Evolutionary conservation across 2,888 invertebrate genomes (phyloP).

Genomic region (Phyto melanocephala): DNA sequence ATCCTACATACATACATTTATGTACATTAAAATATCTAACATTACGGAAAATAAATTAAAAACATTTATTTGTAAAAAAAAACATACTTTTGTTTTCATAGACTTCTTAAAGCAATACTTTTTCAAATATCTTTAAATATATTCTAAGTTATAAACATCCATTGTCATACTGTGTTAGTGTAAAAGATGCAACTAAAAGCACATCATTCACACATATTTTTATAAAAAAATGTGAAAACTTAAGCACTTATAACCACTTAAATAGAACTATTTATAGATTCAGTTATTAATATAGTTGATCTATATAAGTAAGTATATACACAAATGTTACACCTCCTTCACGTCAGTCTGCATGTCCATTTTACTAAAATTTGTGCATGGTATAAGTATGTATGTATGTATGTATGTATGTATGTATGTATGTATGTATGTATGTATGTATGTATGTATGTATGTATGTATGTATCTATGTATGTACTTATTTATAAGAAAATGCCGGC

Average conservation of each 20-base stretch:
- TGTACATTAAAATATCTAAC: too few species aligned
- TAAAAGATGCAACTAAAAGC: not conserved
- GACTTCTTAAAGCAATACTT: too few species aligned
- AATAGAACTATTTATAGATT: not conserved
- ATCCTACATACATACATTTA: too few species aligned
- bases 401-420: not conserved
- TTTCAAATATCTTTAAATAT: too few species aligned
- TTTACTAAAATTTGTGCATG: too few species aligned
- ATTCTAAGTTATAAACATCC: too few species aligned
- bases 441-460: too few species aligned
- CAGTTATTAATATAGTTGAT: not conserved
- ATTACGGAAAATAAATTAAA: too few species aligned
- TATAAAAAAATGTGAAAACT: not conserved
- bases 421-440: too few species aligned
- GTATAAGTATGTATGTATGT: not conserved
- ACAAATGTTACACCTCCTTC: not conserved
- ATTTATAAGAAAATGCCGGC: constrained; percentile 19
- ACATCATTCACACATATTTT: not conserved
- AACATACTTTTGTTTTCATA: too few species aligned
- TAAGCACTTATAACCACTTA: not conserved
- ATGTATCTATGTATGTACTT: not conserved
- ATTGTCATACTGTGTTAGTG: not conserved
- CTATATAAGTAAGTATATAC: too few species aligned
- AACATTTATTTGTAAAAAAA: too few species aligned
- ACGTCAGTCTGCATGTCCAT: not conserved